phyloP scores from a whole-genome alignment of 1,140 invertebrate genomes.

The Hypsibius dujardini region DNA sequence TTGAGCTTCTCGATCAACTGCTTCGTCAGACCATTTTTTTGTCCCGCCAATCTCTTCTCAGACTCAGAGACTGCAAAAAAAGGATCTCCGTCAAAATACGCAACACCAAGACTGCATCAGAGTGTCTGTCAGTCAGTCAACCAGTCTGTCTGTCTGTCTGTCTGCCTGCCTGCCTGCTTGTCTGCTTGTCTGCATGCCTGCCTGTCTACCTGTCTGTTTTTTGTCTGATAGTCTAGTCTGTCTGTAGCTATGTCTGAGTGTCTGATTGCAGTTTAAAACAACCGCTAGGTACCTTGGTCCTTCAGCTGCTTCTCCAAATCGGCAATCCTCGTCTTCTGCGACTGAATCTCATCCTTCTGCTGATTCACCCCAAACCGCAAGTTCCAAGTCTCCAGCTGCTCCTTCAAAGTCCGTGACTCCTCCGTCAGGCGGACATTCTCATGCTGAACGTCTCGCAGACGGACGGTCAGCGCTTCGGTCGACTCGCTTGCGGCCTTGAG shows the following conservation, averaged over 20 bases:
- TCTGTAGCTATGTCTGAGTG: background rate
- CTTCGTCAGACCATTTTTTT: too few species aligned
- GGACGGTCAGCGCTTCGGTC: background rate
- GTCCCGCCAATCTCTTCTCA: too few species aligned
- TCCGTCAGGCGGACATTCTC: background rate
- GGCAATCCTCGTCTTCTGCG: background rate
- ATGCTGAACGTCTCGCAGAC: background rate
- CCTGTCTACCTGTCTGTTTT: too few species aligned
- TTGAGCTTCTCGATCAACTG: too few species aligned
- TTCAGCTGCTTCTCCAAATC: slow-evolving; percentile 5
- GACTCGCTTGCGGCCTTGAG: background rate
- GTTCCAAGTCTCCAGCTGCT: background rate
- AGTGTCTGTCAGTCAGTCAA: too few species aligned
- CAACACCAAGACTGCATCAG: too few species aligned
- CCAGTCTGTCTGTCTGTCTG: too few species aligned
- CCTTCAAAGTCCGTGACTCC: background rate
- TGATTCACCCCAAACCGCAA: background rate
- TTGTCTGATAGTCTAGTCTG: too few species aligned
- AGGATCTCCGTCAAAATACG: too few species aligned
- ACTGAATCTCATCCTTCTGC: background rate
- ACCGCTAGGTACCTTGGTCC: background rate
- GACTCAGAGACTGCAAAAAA: too few species aligned
- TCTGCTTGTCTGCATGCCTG: too few species aligned
- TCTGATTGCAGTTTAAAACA: background rate
- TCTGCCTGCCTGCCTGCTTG: too few species aligned